Evolutionary conservation across 2,888 invertebrate genomes (phyloP).

Genomic region (Andrena minutula): DNA sequence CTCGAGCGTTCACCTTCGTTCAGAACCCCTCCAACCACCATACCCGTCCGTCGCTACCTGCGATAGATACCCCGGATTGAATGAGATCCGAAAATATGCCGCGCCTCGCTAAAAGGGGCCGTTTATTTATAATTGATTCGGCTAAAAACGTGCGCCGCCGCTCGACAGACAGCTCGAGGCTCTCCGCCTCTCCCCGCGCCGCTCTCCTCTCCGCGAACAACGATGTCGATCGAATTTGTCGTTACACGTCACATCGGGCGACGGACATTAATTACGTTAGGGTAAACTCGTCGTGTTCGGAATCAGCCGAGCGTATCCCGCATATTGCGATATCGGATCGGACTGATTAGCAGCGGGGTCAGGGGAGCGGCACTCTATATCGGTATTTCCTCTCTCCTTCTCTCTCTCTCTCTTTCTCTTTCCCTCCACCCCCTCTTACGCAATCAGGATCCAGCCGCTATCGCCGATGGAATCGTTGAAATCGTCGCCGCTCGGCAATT

Average conservation of each 20-base stretch:
- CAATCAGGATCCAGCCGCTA: too few relatives aligned
- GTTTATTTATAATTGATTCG: conserved; percentile 59
- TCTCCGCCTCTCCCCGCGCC: background rate
- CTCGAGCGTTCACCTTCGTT: too few relatives aligned
- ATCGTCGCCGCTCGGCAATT: conserved; percentile 57
- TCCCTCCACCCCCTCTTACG: background rate
- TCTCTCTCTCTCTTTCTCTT: too few relatives aligned
- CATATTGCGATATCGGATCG: conserved; percentile 58
- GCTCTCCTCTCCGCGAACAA: conserved; percentile 22
- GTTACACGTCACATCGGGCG: conserved; percentile 58
- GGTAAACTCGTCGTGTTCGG: conserved; percentile 58
- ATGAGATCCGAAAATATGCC: conserved; percentile 48
- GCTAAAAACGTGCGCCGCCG: conserved; percentile 22
- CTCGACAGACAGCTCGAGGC: background rate
- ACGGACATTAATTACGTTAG: conserved; percentile 64
- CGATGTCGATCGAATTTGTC: conserved; percentile 62
- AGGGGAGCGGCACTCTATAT: conserved; percentile 29
- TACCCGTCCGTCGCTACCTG: too few relatives aligned
- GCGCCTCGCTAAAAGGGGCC: conserved; percentile 14
- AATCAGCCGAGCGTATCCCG: conserved; percentile 51
- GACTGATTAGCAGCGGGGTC: conserved; percentile 21
- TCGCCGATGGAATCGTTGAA: conserved; percentile 45
- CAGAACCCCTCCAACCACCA: too few relatives aligned
- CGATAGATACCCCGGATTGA: conserved; percentile 10
- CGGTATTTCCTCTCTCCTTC: background rate